phyloP scores from a whole-genome alignment of 1,140 invertebrate genomes.

The Drosophila pachea region DNA sequence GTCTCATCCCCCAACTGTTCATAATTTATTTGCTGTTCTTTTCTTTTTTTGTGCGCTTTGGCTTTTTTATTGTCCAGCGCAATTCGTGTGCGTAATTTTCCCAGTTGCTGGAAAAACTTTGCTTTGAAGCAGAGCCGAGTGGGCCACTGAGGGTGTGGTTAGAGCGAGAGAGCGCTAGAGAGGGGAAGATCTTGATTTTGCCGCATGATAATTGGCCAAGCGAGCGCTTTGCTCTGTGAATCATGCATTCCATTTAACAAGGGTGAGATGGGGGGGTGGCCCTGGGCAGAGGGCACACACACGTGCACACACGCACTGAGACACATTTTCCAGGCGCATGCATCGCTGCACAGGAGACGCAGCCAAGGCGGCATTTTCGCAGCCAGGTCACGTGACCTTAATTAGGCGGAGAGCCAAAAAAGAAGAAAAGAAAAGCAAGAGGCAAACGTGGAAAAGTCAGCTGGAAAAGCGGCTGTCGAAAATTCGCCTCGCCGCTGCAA shows the following conservation, averaged over 20 bases:
- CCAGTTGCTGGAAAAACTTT: constrained; percentile 67
- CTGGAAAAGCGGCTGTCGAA: constrained; percentile 28
- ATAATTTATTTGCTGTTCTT: constrained; percentile 69
- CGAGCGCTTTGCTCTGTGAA: constrained; percentile 38
- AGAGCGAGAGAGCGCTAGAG: not conserved
- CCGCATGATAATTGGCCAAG: constrained; percentile 63
- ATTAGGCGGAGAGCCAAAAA: constrained; percentile 50
- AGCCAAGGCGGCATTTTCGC: constrained; percentile 24
- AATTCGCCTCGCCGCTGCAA: constrained; percentile 33
- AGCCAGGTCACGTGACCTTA: constrained; percentile 68
- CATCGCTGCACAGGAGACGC: constrained; percentile 57
- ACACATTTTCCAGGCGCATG: constrained; percentile 56
- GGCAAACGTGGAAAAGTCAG: constrained; percentile 6
- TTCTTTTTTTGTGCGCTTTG: constrained; percentile 36
- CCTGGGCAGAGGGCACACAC: constrained; percentile 43
- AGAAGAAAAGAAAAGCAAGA: constrained; percentile 1
- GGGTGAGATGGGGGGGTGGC: not conserved
- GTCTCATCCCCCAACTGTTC: constrained; percentile 42
- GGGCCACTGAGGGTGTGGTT: not conserved
- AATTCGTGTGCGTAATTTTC: constrained; percentile 75
- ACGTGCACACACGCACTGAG: constrained; percentile 48
- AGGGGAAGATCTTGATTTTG: constrained; percentile 49
- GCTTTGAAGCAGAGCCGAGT: constrained; percentile 46
- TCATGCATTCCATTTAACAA: constrained; percentile 51
- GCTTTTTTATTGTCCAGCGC: constrained; percentile 70